phyloP scores from a whole-genome alignment of 2,888 invertebrate genomes.

The Volucella zonaria region DNA sequence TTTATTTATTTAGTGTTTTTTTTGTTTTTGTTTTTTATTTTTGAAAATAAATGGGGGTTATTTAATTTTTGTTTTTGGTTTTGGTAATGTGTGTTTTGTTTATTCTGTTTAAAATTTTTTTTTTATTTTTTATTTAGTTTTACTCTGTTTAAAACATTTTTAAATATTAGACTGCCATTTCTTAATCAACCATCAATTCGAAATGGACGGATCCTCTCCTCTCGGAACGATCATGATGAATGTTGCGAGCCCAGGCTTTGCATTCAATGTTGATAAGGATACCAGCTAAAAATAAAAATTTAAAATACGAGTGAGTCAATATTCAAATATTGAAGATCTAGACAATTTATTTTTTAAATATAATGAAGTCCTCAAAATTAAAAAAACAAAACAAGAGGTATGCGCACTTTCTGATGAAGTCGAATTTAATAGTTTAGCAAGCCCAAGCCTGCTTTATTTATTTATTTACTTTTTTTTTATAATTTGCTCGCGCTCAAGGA shows the following conservation, averaged over 20 bases:
- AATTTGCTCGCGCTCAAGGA: too few relatives aligned
- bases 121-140: conserved; percentile 28
- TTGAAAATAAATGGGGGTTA: conserved; percentile 66
- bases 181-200: conserved; percentile 95
- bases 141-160: conserved; percentile 61
- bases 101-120: conserved; percentile 36
- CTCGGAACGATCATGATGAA: conserved; percentile 92
- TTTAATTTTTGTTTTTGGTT: conserved; percentile 47
- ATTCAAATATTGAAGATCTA: neutral
- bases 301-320: neutral
- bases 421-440: too few relatives aligned
- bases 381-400: too few relatives aligned
- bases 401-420: too few relatives aligned
- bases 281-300: conserved; percentile 85
- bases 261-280: conserved; percentile 96
- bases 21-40: conserved; percentile 50
- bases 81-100: conserved; percentile 58
- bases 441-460: too few relatives aligned
- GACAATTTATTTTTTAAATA: too few relatives aligned
- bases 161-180: conserved; percentile 74
- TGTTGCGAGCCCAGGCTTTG: conserved; percentile 96
- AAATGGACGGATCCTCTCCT: conserved; percentile 96
- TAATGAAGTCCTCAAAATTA: too few relatives aligned
- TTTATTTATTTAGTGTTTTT: conserved; percentile 28
- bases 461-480: too few relatives aligned